Percentiles rank a stretch among this genome's conserved stretches.
Evolutionary conservation across 2,113 vertebrate genomes (phyloP).

Genomic region (Brachirus orientalis): DNA sequence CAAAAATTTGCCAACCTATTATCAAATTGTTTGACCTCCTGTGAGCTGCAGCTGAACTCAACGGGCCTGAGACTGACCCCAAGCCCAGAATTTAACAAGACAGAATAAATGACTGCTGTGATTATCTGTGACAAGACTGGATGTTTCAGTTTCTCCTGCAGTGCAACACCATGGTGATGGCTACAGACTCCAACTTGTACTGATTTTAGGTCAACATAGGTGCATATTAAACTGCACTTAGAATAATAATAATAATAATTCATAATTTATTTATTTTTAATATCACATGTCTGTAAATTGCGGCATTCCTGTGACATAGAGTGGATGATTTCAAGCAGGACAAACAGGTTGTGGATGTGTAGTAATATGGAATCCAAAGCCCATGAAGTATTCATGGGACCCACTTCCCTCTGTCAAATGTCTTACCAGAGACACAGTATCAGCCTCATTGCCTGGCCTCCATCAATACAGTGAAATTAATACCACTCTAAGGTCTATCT

Average conservation of each 20-base stretch:
- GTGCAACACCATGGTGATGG: constrained; percentile 46
- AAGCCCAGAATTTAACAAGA: too few relatives aligned
- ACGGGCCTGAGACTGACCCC: background rate
- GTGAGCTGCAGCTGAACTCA: too few relatives aligned
- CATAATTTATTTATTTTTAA: too few relatives aligned
- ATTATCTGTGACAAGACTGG: background rate
- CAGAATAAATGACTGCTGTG: background rate
- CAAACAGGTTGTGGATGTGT: constrained; percentile 60
- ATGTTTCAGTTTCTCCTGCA: background rate
- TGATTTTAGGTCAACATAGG: constrained; percentile 6
- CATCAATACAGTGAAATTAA: constrained; percentile 75
- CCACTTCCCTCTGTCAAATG: constrained; percentile 65
- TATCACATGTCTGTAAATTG: constrained; percentile 15
- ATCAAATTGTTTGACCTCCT: too few relatives aligned
- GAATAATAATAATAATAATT: too few relatives aligned
- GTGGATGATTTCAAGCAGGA: constrained; percentile 22
- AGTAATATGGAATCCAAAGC: constrained; percentile 51
- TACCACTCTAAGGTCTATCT: constrained; percentile 73
- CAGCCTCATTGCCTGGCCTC: constrained; percentile 40
- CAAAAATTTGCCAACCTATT: too few relatives aligned
- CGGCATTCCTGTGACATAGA: background rate
- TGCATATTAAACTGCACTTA: background rate
- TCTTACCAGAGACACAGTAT: constrained; percentile 65
- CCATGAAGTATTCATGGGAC: constrained; percentile 66
- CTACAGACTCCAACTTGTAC: background rate